A percentile compares a stretch with the other conserved stretches of the same genome.
phyloP scores from a whole-genome alignment of 2,113 vertebrate species.

The Hydrolagus affinis region DNA sequence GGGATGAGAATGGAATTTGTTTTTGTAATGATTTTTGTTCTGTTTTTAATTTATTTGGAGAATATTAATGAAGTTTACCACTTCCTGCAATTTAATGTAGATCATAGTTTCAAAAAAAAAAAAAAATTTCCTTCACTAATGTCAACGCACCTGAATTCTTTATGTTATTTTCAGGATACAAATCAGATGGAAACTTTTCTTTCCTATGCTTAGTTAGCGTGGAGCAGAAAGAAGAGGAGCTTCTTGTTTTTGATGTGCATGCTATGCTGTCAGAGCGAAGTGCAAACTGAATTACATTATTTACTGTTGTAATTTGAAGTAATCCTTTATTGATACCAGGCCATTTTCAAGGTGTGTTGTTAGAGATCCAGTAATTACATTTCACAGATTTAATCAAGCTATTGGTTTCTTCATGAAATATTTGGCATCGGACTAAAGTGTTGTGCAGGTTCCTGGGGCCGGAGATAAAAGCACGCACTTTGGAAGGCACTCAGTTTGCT shows the following conservation, averaged over 20 bases:
- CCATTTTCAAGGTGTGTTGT: not conserved
- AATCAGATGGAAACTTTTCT: not conserved
- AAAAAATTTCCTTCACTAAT: not conserved
- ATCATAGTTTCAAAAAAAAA: not conserved
- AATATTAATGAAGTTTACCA: not conserved
- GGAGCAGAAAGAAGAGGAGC: not conserved
- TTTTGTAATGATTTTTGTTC: no score
- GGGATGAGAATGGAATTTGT: not conserved
- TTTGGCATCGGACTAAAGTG: not conserved
- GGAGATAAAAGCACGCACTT: not conserved
- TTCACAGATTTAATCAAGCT: slow-evolving; percentile 8
- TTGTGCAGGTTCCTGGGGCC: not conserved
- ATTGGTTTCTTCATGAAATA: no score
- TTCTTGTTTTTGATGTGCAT: not conserved
- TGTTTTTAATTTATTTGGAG: no score
- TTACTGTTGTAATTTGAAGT: not conserved
- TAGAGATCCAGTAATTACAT: not conserved
- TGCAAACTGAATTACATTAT: not conserved
- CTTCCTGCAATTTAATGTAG: not conserved
- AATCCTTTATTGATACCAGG: not conserved
- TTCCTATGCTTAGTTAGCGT: not conserved
- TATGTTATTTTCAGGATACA: not conserved
- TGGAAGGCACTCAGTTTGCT: slow-evolving; percentile 1
- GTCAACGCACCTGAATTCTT: not conserved
- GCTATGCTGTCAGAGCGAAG: not conserved